phyloP scores from a whole-genome alignment of 2,888 invertebrate species.

The Phyto melanocephala region DNA sequence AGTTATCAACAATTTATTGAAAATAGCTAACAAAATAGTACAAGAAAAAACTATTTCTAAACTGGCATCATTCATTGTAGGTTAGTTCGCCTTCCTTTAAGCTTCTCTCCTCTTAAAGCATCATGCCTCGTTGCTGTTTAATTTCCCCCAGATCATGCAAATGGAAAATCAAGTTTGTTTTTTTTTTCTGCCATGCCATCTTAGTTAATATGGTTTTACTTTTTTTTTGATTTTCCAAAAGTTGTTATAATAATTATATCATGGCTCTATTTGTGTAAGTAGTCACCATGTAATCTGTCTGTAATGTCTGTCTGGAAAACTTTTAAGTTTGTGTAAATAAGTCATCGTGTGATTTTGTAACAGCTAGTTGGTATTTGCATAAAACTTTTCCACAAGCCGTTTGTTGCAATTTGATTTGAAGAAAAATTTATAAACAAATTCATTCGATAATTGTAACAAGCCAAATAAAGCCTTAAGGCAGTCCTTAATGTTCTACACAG shows the following conservation, averaged over 20 bases:
- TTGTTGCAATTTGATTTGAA: background rate
- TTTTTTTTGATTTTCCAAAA: background rate
- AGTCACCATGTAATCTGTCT: constrained; percentile 44
- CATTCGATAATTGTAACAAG: constrained; percentile 16
- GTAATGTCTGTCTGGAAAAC: constrained; percentile 1
- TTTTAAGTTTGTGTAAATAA: background rate
- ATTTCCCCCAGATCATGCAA: constrained; percentile 22
- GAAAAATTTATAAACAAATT: background rate
- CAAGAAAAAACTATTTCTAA: background rate
- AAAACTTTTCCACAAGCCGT: background rate
- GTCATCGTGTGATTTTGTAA: constrained; percentile 16
- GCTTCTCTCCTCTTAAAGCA: background rate
- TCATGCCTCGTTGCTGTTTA: background rate
- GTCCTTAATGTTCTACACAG: too few species aligned
- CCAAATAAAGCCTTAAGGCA: too few species aligned
- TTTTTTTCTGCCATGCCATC: constrained; percentile 16
- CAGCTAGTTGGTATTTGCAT: constrained; percentile 32
- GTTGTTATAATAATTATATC: constrained; percentile 61
- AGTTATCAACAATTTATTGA: background rate
- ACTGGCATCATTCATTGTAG: background rate
- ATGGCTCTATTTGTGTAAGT: constrained; percentile 38
- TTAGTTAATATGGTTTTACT: constrained; percentile 11
- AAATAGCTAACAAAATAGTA: background rate
- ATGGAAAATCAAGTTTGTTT: constrained; percentile 46
- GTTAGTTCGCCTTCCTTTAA: background rate